Evolutionary conservation across 1,140 invertebrate species (phyloP), one percentile per base, ranked within the genome.

Genomic region (Venustaconcha ellipsiformis): DNA sequence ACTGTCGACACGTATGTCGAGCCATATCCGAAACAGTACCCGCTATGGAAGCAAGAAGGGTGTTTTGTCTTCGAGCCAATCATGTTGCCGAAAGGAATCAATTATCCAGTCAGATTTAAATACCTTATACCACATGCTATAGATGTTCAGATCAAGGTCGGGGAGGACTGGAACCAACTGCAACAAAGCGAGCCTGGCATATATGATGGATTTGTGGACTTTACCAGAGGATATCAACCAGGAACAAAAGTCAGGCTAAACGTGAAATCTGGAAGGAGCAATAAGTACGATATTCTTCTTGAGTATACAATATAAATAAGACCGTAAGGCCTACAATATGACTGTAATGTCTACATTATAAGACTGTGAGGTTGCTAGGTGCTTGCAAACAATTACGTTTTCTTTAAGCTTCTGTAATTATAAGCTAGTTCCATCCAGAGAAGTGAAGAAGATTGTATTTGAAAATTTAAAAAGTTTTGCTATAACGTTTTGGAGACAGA

Each of bases 21-120:
- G 57, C 73, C 87, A 1, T 89, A 86, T 74, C 89, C 89, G 1
- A 87, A 88, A 72, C 89, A 90, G 80, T 90, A 89, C 68, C 87
- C 86, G 6, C 81, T 86, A 37, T 90, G 89, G 89, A 90, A 90
- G 72, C 88, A 89, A 57, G 80, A 84, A 18, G 88, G 88, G 13
- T 89, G 89, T 68, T 89, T 84, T 71, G 80, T 90, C 58, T 83
- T 75, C 59, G 86, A 87, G 48, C 89, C 89, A 0, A 70, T 83
- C 20, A 82, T 78, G 73, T 72, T 88, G 30, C 78, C 83, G 67
- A 83, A 78, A 56, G 82, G 80, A 12, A 80, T 74, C 59, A 63
- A 80, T 12, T 83, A 84, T 23, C 71, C 65, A 1, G 85, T 86
- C 1, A 79, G 78, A 18, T 89, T 89, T 80, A 79, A 81, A 37